A percentile compares a stretch with the other conserved stretches of the same genome.
These are phyloP conservation scores for Dryadula phaetusa DNA, from an alignment of 2,888 invertebrate species.

Conservation along the genomic window DNA sequence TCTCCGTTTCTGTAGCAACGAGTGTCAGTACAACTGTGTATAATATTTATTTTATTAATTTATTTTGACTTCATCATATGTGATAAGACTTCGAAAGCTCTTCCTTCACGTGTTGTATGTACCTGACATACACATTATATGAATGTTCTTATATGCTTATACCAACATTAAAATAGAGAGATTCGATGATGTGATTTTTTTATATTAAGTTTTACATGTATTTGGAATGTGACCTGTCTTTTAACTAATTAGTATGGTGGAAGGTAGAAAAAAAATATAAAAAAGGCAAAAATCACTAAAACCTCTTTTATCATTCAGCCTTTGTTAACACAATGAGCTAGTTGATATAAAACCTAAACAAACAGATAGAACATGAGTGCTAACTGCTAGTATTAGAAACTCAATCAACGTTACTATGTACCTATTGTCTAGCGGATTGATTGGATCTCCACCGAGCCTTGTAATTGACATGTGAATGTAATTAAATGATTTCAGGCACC, in stretches of 20 bases:
- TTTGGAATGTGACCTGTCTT: no score
- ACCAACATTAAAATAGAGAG: no score
- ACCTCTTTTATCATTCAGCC: background rate
- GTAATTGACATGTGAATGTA: constrained; percentile 51
- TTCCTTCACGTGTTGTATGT: no score
- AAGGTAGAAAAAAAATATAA: background rate
- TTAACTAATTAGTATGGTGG: background rate
- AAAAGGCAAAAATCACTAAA: background rate
- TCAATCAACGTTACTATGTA: constrained; percentile 30
- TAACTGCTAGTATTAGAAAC: constrained; percentile 25
- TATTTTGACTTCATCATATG: no score
- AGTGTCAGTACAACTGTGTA: no score
- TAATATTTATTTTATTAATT: no score
- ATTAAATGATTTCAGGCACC: constrained; percentile 47
- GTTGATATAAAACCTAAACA: constrained; percentile 6
- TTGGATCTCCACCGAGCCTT: constrained; percentile 47
- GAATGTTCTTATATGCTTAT: no score
- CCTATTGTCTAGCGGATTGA: constrained; percentile 43
- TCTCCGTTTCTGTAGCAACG: no score
- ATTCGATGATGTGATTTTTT: no score
- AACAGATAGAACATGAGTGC: constrained; percentile 10
- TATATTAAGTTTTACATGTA: no score
- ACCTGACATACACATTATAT: no score
- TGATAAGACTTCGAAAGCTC: no score
- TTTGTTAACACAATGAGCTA: background rate